These are phyloP conservation scores for Chamaetylas fuelleborni DNA, from an alignment of 2,113 vertebrate genomes.

Conservation along the genomic window DNA sequence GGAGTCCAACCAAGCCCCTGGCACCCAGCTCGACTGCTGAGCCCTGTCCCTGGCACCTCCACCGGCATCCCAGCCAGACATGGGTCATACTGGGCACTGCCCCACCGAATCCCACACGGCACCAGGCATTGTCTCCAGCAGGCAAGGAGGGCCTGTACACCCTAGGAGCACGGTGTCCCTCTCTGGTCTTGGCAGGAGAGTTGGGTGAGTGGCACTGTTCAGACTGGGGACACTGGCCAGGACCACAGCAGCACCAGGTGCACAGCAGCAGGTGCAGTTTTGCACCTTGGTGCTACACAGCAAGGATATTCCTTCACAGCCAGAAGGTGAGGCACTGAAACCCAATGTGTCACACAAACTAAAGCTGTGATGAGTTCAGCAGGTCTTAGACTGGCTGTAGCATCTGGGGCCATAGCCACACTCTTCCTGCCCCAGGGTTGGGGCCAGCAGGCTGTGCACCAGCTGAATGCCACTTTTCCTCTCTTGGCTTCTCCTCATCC, in stretches of 20 bases:
- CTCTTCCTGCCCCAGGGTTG: background rate
- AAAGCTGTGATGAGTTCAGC: background rate
- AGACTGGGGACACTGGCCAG: background rate
- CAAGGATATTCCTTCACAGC: background rate
- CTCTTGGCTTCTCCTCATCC: background rate
- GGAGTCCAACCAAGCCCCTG: background rate
- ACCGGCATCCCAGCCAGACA: background rate
- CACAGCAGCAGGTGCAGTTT: background rate
- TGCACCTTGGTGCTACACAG: background rate
- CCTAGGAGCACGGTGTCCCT: rapidly evolving
- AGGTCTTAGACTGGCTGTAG: background rate
- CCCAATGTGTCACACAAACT: rapidly evolving
- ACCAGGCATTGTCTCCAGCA: background rate
- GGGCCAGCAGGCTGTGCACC: background rate
- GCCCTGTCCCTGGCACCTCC: background rate
- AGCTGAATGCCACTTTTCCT: background rate
- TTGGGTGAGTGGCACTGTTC: rapidly evolving
- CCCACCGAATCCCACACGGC: rapidly evolving
- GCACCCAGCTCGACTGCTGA: rapidly evolving
- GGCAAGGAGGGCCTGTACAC: background rate
- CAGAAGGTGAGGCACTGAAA: background rate
- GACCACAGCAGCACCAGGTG: background rate
- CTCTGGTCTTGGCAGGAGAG: background rate
- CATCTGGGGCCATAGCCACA: too few relatives aligned
- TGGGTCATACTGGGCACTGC: rapidly evolving